Evolutionary conservation across 2,797 vertebrate genomes (phyloP).

Genomic region (Distichodus sexfasciatus): DNA sequence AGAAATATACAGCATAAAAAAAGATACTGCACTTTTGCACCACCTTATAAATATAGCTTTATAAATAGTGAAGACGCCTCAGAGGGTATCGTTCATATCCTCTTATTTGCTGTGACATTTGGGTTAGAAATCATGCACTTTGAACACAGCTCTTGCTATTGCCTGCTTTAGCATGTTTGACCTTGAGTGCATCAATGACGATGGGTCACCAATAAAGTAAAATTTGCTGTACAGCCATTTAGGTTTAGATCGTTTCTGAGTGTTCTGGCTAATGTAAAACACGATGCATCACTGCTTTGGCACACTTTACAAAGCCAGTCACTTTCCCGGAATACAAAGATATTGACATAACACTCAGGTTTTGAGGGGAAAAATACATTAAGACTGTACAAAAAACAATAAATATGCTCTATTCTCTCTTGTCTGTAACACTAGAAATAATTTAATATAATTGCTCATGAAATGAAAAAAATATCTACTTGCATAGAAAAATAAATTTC

Average conservation of each 20-base stretch:
- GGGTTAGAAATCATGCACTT: neutral
- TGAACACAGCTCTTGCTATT: neutral
- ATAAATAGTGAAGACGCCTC: neutral
- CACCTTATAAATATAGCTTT: slow-evolving; percentile 9
- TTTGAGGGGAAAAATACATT: neutral
- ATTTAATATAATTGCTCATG: slow-evolving; percentile 20
- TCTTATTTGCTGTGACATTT: neutral
- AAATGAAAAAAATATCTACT: slow-evolving; percentile 66
- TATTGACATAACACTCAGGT: neutral
- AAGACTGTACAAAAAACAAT: neutral
- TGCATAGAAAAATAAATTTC: slow-evolving; percentile 71
- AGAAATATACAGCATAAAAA: slow-evolving; percentile 1
- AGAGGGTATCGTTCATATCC: neutral
- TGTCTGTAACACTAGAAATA: neutral
- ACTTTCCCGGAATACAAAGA: slow-evolving; percentile 8
- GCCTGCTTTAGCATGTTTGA: neutral
- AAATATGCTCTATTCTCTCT: neutral
- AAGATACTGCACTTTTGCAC: neutral
- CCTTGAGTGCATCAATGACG: neutral
- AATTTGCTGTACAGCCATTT: neutral
- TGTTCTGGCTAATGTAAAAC: neutral
- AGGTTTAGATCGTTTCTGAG: neutral
- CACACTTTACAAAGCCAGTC: slow-evolving; percentile 7
- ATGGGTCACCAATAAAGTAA: neutral
- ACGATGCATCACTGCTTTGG: neutral